phyloP scores from a whole-genome alignment of 1,140 invertebrate species.

The Cepaea nemoralis region DNA sequence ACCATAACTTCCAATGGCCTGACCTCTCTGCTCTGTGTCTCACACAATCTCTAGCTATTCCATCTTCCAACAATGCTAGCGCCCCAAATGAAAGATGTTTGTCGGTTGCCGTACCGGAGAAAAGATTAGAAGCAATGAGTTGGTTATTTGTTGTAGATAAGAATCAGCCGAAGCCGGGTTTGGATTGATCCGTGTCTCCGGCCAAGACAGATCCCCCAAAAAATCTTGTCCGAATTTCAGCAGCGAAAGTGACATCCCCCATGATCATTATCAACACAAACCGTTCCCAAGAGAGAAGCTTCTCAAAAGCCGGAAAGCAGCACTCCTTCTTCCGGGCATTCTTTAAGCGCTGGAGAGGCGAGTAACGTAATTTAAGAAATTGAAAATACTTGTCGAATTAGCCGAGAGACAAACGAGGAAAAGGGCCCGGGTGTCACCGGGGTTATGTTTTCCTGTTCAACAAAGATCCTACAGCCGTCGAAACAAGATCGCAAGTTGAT shows the following conservation, averaged over 20 bases:
- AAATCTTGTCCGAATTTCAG: constrained; percentile 1
- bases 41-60: background rate
- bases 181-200: constrained; percentile 1
- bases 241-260: background rate
- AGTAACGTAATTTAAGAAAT: constrained; percentile 31
- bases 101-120: background rate
- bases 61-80: background rate
- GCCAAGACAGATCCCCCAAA: background rate
- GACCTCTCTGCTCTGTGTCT: too few relatives aligned
- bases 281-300: background rate
- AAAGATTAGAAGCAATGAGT: background rate
- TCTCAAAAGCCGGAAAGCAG: background rate
- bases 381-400: constrained; percentile 32
- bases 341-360: background rate
- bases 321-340: background rate
- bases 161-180: background rate
- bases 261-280: constrained; percentile 30
- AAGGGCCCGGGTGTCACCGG: background rate
- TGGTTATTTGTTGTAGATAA: constrained; percentile 7
- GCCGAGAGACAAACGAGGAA: constrained; percentile 20
- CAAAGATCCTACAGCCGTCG: background rate
- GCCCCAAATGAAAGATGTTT: background rate
- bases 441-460: constrained; percentile 14
- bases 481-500: constrained; percentile 2
- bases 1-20: too few relatives aligned